phyloP scores from a whole-genome alignment of 2,888 invertebrate genomes.

The Hedychridium roseum region DNA sequence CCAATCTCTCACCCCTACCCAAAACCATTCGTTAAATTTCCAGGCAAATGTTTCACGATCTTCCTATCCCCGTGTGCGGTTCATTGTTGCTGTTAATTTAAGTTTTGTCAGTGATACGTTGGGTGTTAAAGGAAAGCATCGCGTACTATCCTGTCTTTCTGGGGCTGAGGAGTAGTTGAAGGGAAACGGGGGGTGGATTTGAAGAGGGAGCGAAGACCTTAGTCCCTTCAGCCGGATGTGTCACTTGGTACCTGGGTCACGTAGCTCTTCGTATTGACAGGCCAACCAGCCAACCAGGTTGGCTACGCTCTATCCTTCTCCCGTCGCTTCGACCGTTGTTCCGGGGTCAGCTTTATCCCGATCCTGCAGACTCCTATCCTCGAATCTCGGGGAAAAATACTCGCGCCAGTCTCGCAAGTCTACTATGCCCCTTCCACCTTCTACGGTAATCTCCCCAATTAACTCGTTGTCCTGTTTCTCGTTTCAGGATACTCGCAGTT shows the following conservation, averaged over 20 bases:
- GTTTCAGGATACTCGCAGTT: slow-evolving; percentile 44
- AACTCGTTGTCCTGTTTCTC: slow-evolving; percentile 4
- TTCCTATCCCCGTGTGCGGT: slow-evolving; percentile 1
- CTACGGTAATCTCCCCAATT: neutral
- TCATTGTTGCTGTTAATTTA: slow-evolving; percentile 1
- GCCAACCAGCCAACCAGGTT: slow-evolving; percentile 48
- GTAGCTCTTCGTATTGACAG: slow-evolving; percentile 60
- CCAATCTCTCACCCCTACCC: no score
- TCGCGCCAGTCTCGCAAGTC: no score
- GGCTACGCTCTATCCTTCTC: slow-evolving; percentile 22
- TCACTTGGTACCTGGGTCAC: slow-evolving; percentile 59
- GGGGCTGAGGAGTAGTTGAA: neutral
- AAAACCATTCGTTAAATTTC: no score
- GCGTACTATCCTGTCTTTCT: no score
- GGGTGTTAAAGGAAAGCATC: no score
- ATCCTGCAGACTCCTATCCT: slow-evolving; percentile 24
- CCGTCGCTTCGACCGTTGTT: slow-evolving; percentile 27
- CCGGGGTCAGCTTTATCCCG: slow-evolving; percentile 30
- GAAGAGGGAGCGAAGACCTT: slow-evolving; percentile 22
- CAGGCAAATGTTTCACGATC: no score
- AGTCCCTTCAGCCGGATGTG: slow-evolving; percentile 40
- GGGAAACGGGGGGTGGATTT: slow-evolving; percentile 19
- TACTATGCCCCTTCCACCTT: no score
- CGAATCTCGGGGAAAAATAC: no score
- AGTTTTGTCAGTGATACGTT: neutral